These are phyloP conservation scores for Chaitophorus viminalis DNA, from an alignment of 2,888 invertebrate genomes.

Conservation along the genomic window DNA sequence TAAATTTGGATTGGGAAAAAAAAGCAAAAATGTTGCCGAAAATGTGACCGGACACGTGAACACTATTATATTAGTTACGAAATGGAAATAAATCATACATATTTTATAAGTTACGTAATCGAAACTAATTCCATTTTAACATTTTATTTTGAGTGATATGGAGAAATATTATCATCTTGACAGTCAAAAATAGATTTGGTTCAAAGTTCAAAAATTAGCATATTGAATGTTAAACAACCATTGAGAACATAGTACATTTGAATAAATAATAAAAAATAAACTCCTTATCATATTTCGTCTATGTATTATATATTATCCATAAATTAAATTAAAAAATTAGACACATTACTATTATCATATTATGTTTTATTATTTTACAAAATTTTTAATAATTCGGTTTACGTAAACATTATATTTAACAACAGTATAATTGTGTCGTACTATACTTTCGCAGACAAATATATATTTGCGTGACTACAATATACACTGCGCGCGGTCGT, in stretches of 20 bases:
- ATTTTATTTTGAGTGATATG: background rate
- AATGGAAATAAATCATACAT: background rate
- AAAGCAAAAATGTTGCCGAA: no score
- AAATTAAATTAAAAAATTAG: constrained; percentile 3
- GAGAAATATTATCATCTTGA: constrained; percentile 1
- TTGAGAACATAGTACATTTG: background rate
- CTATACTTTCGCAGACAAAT: background rate
- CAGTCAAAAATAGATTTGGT: constrained; percentile 26
- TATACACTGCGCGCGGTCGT: background rate
- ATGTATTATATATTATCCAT: no score
- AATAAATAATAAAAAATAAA: constrained; percentile 29
- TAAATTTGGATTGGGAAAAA: no score
- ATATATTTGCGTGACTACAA: background rate
- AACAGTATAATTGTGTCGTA: background rate
- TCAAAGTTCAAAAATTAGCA: constrained; percentile 6
- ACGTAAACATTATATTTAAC: no score
- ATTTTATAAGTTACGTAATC: background rate
- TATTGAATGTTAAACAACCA: background rate
- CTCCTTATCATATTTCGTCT: constrained; percentile 5
- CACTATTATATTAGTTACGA: background rate
- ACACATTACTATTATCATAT: background rate
- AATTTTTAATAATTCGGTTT: no score
- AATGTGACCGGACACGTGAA: no score
- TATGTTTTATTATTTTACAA: background rate
- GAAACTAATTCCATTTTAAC: background rate